Evolutionary conservation across 2,797 vertebrate species (phyloP).

Genomic region (Schizopygopsis malacanthus): DNA sequence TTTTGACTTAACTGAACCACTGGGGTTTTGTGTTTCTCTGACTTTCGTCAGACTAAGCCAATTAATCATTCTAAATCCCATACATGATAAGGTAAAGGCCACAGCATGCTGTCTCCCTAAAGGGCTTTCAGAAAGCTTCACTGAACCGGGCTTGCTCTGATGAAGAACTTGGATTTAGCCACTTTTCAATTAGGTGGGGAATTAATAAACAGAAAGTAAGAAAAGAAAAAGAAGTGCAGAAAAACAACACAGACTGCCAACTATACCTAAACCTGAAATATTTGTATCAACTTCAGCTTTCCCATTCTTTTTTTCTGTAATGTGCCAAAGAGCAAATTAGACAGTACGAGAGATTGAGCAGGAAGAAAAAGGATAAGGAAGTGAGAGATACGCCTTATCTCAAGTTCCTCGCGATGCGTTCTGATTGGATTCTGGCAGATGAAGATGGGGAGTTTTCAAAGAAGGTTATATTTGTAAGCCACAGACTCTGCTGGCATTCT

Average conservation of each 20-base stretch:
- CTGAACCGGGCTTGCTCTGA: conserved; percentile 46
- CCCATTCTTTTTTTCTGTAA: conserved; percentile 26
- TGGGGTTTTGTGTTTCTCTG: conserved; percentile 56
- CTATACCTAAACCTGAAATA: conserved; percentile 58
- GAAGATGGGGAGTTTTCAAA: conserved; percentile 74
- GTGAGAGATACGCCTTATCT: conserved; percentile 65
- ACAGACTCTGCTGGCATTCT: conserved; percentile 52
- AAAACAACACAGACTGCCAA: conserved; percentile 43
- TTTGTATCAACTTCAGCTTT: conserved; percentile 28
- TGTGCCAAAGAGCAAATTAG: conserved; percentile 40
- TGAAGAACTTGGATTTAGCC: conserved; percentile 51
- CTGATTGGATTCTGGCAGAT: conserved; percentile 73
- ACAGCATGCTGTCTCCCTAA: conserved; percentile 47
- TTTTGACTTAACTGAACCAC: conserved; percentile 53
- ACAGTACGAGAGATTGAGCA: conserved; percentile 8
- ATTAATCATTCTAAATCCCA: conserved; percentile 63
- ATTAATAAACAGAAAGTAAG: conserved; percentile 46
- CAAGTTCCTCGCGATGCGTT: conserved; percentile 55
- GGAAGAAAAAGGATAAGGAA: conserved; percentile 51
- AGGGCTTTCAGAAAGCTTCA: conserved; percentile 49
- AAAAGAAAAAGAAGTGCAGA: conserved; percentile 31
- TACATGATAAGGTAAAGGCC: conserved; percentile 60
- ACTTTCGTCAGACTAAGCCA: conserved; percentile 59
- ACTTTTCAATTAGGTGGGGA: conserved; percentile 49
- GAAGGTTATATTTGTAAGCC: conserved; percentile 71